Evolutionary conservation across 2,797 vertebrate species (phyloP), one percentile per base, ranked within the genome.

Genomic region (Catostomus latipinnis): DNA sequence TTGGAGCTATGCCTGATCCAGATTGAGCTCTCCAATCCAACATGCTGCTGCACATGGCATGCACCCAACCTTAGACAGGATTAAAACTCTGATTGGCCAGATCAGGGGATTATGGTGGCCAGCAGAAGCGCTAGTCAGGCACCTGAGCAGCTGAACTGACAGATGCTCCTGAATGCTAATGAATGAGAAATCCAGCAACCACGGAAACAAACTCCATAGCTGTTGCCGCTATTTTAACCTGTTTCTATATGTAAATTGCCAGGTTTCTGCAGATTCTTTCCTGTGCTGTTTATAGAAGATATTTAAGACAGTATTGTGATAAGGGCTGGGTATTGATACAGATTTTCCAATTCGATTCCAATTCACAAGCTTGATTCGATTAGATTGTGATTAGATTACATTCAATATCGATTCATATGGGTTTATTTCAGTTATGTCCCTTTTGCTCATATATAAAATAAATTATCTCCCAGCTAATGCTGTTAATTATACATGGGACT

Each of bases 161-260:
- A 74, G 71, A 84, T 71, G 79, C 72, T 84, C 49, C 68, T 75
- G 80, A 54, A 71, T 66, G 54, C 66, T 79, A 79, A 75, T 81
- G 49, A 81, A 70, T 18, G 45, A 81, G 65, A 71, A 76, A 57
- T 77, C 34, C 53, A 50, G 16, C 43, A 67, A 45, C 52, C n/a
- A 43, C n/a, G 14, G 8, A 73, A 14, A 11, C 16, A 53, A 81
- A 69, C 34, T 62, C 52, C 66, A 76, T 56, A 77, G 63, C 49
- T 45, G 16, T 56, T 18, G 4, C 67, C 66, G 48, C 45, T 48
- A 54, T 18, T 50, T 54, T 22, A 22, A 12, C 7, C 78, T 43
- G 48, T 49, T 60, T 58, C 56, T 50, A 52, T 46, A 14, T 13
- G 6, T 67, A 65, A 65, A 65, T 11, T 34, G 5, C 6, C 12